phyloP scores from a whole-genome alignment of 1,140 invertebrate genomes.

The Akabosia matsudoensis region DNA sequence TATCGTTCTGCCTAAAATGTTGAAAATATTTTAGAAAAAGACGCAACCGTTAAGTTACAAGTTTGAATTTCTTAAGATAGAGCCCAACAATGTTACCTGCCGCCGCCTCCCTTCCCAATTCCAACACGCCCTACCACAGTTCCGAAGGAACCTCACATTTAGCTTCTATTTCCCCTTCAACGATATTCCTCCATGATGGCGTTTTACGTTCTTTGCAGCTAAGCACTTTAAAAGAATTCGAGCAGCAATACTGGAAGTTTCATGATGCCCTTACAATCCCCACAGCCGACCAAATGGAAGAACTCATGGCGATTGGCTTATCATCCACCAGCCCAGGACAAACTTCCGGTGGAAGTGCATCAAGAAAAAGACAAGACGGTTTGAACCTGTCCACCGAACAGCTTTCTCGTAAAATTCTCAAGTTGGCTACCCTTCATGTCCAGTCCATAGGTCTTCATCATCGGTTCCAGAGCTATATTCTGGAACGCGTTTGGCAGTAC shows the following conservation, averaged over 20 bases:
- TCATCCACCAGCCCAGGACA: neutral
- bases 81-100: too few species aligned
- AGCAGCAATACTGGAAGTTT: neutral
- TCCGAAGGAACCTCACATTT: neutral
- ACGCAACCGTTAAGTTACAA: too few species aligned
- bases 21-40: too few species aligned
- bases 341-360: neutral
- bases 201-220: neutral
- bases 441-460: constrained; percentile 5
- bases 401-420: neutral
- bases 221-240: neutral
- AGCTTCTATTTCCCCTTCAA: neutral
- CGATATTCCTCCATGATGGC: constrained; percentile 6
- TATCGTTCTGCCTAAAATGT: too few species aligned
- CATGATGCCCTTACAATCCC: neutral
- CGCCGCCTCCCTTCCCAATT: neutral
- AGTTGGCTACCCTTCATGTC: neutral
- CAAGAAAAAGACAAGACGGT: neutral
- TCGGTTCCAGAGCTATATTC: neutral
- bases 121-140: neutral
- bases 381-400: neutral
- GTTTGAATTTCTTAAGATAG: too few species aligned
- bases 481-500: neutral
- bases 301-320: neutral
- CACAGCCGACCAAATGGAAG: neutral